Evolutionary conservation across 2,888 invertebrate genomes (phyloP), one percentile per base, ranked within the genome.

Genomic region (Thalpophila matura): DNA sequence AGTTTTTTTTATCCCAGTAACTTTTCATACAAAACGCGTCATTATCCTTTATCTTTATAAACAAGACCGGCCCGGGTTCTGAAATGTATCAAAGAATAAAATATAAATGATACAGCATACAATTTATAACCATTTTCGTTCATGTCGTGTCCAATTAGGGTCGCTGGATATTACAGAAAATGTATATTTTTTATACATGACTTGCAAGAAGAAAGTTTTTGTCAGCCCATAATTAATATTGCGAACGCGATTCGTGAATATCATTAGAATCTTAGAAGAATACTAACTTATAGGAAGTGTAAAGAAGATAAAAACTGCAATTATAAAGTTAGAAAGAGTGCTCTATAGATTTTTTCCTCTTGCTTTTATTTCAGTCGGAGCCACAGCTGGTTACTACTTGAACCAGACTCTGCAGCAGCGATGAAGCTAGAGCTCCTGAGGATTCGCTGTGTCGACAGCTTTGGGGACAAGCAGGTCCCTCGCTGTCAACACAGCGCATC

Each of bases 41-140:
- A 62, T 61, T 63, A 62, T 46, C 62, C 24, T 35, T 31, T 42
- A 33, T 40, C 14, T 33, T 38, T 22, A 27, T 26, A 43, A 62
- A 53, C 35, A 60, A 60, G 43, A 57, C n/a, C 18, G 4, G 4
- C 18, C 10, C 22, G 22, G 16, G 51, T 43, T 29, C 27, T 35
- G 29, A 18, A 38, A 62, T 24, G 35, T 61, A 53, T 31, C 29
- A 45, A 9, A 29, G 18, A 53, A 26, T 43, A 24, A n/a, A n/a
- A 45, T 29, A 62, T 37, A 37, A 49, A 50, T 59, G 33, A 59
- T 33, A 22, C 22, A 16, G 50, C 35, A 45, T n/a, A 12, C 9
- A 18, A 62, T 62, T 62, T 45, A 38, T 45, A 31, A 61, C 20
- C 37, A 53, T 37, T 60, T 60, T 16, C 24, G 16, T 53, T 45